Base-by-base conservation (phyloP, 1,140 invertebrate species). In the Hyles euphorbiae region DNA sequence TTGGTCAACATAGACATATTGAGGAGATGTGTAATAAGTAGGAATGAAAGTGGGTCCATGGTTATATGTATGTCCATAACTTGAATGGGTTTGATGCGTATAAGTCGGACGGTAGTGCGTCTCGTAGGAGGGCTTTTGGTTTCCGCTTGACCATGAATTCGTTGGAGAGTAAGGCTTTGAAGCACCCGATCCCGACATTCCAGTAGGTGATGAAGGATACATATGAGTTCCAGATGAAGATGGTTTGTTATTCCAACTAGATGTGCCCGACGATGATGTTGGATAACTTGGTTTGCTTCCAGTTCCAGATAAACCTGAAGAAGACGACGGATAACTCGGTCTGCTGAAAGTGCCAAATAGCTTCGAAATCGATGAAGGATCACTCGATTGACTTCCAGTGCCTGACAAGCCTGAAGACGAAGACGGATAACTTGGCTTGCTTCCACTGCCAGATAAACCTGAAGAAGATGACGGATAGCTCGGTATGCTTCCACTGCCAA, bases 1-100 rank as follows among this genome's bases (percentile, higher is more conserved):
- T 49, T 88, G 72, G 34, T 64, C 74, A 8, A 88, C 61, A 54
- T 88, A 88, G 2, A 86, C 68, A 50, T 83, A 76, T 47, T 85
- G 83, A 3, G 83, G 83, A 48, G 76, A 64, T 5, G 75, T 63
- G 60, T 83, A 78, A 55, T 84, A 83, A 43, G 63, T 67, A 12
- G 72, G 56, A 32, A 49, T 34, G 40, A n/a, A 46, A 44, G 57
- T 60, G 58, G 32, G 58, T 64, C 32, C 54, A 54, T 66, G 51
- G 22, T 60, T 7, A 12, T 46, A 33, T 7, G 44, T 43, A 2
- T 44, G 43, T 34, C 68, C 61, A 47, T 66, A 60, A 43, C 64
- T 63, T 40, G 56, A 47, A 53, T 67, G 60, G 2, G 67, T 59
- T 49, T 71, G 70, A 32, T 68, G 68, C 4, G 69, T 65, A 54